Evolutionary conservation across 2,113 vertebrate species (phyloP), one percentile per base, ranked within the genome.

Genomic region (Crocuta crocuta): DNA sequence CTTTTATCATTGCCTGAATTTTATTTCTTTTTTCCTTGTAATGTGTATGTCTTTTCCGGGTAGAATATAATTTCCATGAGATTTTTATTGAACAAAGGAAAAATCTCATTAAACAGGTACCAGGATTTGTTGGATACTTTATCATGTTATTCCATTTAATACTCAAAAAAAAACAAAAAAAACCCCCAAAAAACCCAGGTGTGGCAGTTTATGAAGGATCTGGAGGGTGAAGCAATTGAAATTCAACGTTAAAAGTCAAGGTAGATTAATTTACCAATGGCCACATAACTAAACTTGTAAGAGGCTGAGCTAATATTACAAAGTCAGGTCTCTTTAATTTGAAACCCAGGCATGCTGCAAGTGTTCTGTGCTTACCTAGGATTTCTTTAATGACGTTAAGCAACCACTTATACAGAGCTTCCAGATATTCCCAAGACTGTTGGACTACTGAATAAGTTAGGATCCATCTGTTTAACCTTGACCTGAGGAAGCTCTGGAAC

Each of bases 181-280:
- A 35, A 35, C n/a, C 39, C 39, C 39, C 39, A 39, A 39, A 39
- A 39, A 39, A 39, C 39, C 2, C 45, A 87, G 0, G 8, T 17
- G 3, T 74, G 73, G 15, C 33, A 88, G 26, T 70, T 96, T 96
- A 96, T 48, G 90, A 90, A 94, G 35, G 33, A 89, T 53, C 19
- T 82, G 71, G 39, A 6, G 66, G 39, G 21, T 70, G 16, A 96
- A 43, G 31, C 53, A 73, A 86, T 1, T 88, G 70, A 96, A 94
- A 63, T 17, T 96, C n/a, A 74, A 84, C 1, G 50, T 91, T 97
- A 84, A 91, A 93, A 76, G 80, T 91, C 70, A 97, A 93, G 23
- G 66, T 78, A 91, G 93, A 97, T 58, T 55, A 93, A 93, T 13
- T 91, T 68, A 89, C 2, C 43, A 31, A 4, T 66, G 65, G 70